Percentiles rank a stretch among this genome's conserved stretches.
These are phyloP conservation scores for Panzeria rudis DNA, from an alignment of 2,888 invertebrate species.

Conservation along the genomic window DNA sequence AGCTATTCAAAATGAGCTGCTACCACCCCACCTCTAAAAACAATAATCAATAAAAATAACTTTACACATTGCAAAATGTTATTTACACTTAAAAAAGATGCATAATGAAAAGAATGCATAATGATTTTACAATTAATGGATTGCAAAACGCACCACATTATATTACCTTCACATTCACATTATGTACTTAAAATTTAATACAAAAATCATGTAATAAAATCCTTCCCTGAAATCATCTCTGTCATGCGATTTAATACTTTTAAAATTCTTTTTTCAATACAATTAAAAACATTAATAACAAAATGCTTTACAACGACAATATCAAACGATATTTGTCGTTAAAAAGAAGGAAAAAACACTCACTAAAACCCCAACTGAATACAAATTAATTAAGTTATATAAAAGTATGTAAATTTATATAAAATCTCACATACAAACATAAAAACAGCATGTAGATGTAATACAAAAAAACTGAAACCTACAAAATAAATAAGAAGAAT, in stretches of 20 bases:
- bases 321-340: slow-evolving; percentile 30
- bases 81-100: no score
- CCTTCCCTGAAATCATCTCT: not conserved
- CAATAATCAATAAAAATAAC: no score
- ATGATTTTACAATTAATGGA: not conserved
- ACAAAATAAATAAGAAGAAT: slow-evolving; percentile 49
- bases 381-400: slow-evolving; percentile 51
- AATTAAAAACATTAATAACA: slow-evolving; percentile 36
- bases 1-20: no score
- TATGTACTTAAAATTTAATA: not conserved
- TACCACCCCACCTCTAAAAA: no score
- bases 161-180: not conserved
- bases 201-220: not conserved
- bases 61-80: no score
- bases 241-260: slow-evolving; percentile 9
- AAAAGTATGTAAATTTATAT: not conserved
- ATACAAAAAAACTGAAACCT: slow-evolving; percentile 11
- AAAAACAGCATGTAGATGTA: slow-evolving; percentile 1
- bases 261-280: not conserved
- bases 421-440: slow-evolving; percentile 15
- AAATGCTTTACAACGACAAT: slow-evolving; percentile 33
- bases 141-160: not conserved
- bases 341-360: slow-evolving; percentile 4
- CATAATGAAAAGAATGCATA: not conserved
- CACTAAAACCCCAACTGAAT: slow-evolving; percentile 53